A percentile compares a stretch with the other conserved stretches of the same genome.
phyloP scores from a whole-genome alignment of 2,113 vertebrate genomes.

The Macquaria ambigua region DNA sequence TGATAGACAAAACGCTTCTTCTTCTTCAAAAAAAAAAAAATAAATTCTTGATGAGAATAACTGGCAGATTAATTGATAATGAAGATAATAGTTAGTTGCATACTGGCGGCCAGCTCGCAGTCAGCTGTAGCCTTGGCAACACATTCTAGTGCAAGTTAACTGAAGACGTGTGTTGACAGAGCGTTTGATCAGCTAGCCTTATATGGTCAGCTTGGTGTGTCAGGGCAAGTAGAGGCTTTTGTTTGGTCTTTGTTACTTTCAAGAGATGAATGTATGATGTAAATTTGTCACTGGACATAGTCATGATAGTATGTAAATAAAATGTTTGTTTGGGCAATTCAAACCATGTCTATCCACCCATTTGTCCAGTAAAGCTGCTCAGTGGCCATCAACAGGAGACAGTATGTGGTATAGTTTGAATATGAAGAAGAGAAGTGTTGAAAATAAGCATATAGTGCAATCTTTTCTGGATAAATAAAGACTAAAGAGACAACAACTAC shows the following conservation, averaged over 20 bases:
- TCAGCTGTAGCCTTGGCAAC: not conserved
- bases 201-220: not conserved
- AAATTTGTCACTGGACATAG: not conserved
- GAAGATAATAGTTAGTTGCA: not conserved
- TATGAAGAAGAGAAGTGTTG: not conserved
- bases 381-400: not conserved
- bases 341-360: not conserved
- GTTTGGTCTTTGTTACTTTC: not conserved
- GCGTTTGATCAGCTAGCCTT: not conserved
- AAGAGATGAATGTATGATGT: not conserved
- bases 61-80: not conserved
- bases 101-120: not conserved
- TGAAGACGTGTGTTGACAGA: not conserved
- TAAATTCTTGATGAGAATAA: too few relatives aligned
- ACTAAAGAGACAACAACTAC: not conserved
- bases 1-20: not conserved
- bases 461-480: not conserved
- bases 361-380: not conserved
- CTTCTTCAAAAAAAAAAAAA: too few relatives aligned
- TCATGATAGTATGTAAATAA: not conserved
- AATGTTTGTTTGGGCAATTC: conserved; percentile 9
- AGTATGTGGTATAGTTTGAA: not conserved
- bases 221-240: not conserved
- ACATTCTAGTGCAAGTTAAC: not conserved
- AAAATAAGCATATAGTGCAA: not conserved